Conservation (phyloP, 2,888 invertebrate species). For the Adelphocoris suturalis region DNA sequence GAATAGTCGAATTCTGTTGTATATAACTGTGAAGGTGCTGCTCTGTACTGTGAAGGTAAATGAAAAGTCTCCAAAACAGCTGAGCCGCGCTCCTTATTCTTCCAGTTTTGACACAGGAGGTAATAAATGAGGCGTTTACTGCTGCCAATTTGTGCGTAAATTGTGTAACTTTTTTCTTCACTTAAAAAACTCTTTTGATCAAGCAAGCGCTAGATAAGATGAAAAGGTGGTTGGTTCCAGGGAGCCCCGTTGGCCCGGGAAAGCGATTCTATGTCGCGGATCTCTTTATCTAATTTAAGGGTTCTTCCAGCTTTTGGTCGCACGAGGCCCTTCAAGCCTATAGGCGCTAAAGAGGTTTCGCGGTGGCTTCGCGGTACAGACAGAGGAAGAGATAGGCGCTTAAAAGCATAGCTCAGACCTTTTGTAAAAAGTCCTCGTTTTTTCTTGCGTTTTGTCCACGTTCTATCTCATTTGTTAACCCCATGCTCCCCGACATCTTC, state of each 20-base stretch:
- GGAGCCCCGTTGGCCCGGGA: background rate
- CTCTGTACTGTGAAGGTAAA: no score
- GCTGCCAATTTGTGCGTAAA: background rate
- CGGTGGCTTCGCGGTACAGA: background rate
- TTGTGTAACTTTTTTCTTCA: background rate
- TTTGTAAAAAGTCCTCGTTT: background rate
- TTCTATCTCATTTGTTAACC: slow-evolving; percentile 66
- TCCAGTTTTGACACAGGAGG: background rate
- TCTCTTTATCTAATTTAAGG: slow-evolving; percentile 6
- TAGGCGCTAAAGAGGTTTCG: background rate
- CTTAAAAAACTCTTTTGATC: slow-evolving; percentile 17
- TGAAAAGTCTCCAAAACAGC: no score
- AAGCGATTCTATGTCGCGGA: background rate
- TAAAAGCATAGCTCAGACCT: background rate
- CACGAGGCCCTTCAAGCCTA: background rate
- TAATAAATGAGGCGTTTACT: background rate
- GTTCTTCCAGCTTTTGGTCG: slow-evolving; percentile 28
- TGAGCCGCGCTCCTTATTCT: background rate
- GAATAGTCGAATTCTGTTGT: no score
- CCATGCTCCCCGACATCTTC: background rate
- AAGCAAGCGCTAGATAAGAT: background rate
- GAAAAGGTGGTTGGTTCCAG: background rate
- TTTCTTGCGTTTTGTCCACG: slow-evolving; percentile 51
- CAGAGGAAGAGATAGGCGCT: slow-evolving; percentile 15
- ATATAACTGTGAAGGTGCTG: no score